A percentile compares a stretch with the other conserved stretches of the same genome.
Conservation (phyloP, 2,888 invertebrate genomes). For the Callyntrura sp. region DNA sequence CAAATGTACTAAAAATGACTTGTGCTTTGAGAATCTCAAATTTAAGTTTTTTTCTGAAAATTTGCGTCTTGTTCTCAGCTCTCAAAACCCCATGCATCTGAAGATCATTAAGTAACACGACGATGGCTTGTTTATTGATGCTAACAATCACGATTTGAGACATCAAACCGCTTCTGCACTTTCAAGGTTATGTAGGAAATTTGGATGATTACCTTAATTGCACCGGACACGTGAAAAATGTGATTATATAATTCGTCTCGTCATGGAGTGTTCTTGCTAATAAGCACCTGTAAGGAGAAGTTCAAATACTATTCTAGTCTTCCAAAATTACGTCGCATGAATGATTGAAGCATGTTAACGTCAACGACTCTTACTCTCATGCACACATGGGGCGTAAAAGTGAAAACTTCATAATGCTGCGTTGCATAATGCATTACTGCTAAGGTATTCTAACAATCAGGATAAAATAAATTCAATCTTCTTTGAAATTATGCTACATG, state of each 20-base stretch:
- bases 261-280: no score
- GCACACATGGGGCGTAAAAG: neutral
- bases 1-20: slow-evolving; percentile 34
- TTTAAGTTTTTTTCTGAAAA: neutral
- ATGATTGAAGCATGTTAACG: no score
- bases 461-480: no score
- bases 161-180: neutral
- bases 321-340: no score
- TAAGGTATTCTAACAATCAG: no score
- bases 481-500: no score
- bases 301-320: no score
- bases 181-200: slow-evolving; percentile 17
- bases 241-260: no score
- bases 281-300: no score
- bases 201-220: slow-evolving; percentile 1
- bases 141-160: slow-evolving; percentile 2
- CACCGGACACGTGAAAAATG: neutral
- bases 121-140: neutral
- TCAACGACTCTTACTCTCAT: neutral
- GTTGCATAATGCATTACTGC: no score
- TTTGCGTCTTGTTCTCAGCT: neutral
- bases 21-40: neutral
- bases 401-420: neutral
- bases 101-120: neutral
- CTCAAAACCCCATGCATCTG: neutral